Evolutionary conservation across 2,888 invertebrate species (phyloP), one percentile per base, ranked within the genome.

Genomic region (Erebia aethiops): DNA sequence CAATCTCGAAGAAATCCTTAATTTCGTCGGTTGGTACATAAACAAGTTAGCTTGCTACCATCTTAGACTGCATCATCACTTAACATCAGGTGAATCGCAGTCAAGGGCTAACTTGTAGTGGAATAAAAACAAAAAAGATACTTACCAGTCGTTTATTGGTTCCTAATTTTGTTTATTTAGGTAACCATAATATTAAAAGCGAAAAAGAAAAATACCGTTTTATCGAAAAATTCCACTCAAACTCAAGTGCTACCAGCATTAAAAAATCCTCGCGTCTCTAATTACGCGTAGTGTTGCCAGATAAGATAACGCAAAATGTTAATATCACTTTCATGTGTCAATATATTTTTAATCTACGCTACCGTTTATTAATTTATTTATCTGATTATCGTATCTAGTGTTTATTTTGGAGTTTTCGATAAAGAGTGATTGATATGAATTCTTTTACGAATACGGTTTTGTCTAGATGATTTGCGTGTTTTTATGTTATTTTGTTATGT

Each of bases 221-320:
- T 68, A 64, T 54, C 46, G 51, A 41, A 58, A 68, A 71, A 41
- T 21, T 41, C 41, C 67, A 58, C 72, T 67, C 56, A 21, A 71
- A 49, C 14, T 72, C 71, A 49, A 75, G 74, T 76, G 65, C 69
- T 71, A 57, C 77, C 58, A 72, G 77, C 79, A 79, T 77, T 79
- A 75, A 76, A 46, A 85, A 89, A 88, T 88, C 87, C 83, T 79
- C 87, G 81, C 84, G 78, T 81, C 82, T 81, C 82, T 84, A 86
- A 87, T 89, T 86, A 83, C 85, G 74, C 75, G 70, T 74, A 72
- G 83, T 88, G 89, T 87, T 88, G 82, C 86, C 86, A 85, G 91
- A 91, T 91, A 77, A 91, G 90, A 90, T 91, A 76, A 72, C 68
- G 18, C 41, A 52, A 69, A 69, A 68, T 72, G 56, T 14, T 67